Conservation (phyloP, 92 coral and sea anemone genomes). For the Muricea muricata region DNA sequence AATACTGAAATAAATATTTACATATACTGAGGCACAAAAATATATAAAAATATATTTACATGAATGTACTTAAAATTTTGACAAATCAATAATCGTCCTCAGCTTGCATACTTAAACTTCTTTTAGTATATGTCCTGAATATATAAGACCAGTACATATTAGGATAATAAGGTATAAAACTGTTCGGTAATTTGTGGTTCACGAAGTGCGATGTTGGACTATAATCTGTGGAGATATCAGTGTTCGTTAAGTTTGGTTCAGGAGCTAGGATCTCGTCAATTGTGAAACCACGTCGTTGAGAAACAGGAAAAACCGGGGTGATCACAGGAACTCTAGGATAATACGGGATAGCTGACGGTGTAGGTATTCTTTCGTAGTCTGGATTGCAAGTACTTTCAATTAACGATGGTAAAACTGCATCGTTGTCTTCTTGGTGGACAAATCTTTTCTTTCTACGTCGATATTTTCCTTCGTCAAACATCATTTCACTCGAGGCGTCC, state of each 20-base stretch:
- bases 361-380: not conserved
- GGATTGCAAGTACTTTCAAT: not conserved
- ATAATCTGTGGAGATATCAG: not conserved
- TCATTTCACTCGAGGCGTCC: not conserved
- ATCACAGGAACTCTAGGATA: not conserved
- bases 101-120: not conserved
- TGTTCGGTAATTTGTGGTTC: not conserved
- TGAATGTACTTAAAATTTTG: not conserved
- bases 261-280: not conserved
- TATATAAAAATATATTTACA: too few relatives aligned
- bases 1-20: not conserved
- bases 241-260: not conserved
- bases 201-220: not conserved
- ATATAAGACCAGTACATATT: not conserved
- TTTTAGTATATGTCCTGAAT: not conserved
- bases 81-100: not conserved
- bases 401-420: not conserved
- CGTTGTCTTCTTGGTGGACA: not conserved
- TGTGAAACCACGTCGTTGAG: not conserved
- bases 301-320: not conserved
- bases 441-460: not conserved
- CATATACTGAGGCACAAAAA: too few relatives aligned
- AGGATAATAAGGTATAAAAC: slow-evolving; percentile 5
- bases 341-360: not conserved
- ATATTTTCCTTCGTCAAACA: slow-evolving; percentile 6